Base-by-base conservation (phyloP, 1,140 invertebrate species). In the Sycobia sp. region DNA sequence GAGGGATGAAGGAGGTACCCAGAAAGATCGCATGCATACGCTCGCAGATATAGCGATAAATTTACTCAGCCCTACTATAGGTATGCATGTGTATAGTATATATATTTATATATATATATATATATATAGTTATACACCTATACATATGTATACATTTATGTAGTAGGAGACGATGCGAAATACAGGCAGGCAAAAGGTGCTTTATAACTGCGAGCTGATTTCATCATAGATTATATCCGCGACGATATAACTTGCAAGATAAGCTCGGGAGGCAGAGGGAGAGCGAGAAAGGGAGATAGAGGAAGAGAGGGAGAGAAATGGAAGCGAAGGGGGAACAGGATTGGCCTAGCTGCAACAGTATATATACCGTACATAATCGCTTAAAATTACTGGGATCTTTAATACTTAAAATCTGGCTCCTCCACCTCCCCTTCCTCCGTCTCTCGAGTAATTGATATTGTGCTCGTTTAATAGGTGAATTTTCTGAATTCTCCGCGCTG, bases 171-270 rank as follows among this genome's bases (percentile, higher is more conserved):
- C n/a, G n/a, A n/a, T n/a, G n/a, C n/a, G n/a, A n/a, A n/a, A n/a
- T n/a, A n/a, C n/a, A n/a, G n/a, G n/a, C n/a, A n/a, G n/a, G n/a
- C n/a, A n/a, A n/a, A n/a, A n/a, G n/a, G n/a, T n/a, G n/a, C n/a
- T n/a, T n/a, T n/a, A n/a, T n/a, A n/a, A n/a, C n/a, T n/a, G 41
- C 22, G 22, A 43, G 38, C 53, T 55, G 38, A 43, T 55, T 59
- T 59, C 34, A 50, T 39, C 44, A 38, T 22, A 49, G 44, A 58
- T 58, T 49, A 49, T 49, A 49, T 58, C 46, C 34, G 23, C 56
- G 44, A 58, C 46, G 56, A 36, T 47, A 47, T 49, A 49, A 58
- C 32, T 49, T 49, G 34, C 14, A 22, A 49, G 44, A 58, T 58
- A 49, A 49, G 56, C 44, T 20, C 9, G n/a, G n/a, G n/a, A n/a